Conservation (phyloP, 2,797 vertebrate species). For the Anguilla megastoma region DNA sequence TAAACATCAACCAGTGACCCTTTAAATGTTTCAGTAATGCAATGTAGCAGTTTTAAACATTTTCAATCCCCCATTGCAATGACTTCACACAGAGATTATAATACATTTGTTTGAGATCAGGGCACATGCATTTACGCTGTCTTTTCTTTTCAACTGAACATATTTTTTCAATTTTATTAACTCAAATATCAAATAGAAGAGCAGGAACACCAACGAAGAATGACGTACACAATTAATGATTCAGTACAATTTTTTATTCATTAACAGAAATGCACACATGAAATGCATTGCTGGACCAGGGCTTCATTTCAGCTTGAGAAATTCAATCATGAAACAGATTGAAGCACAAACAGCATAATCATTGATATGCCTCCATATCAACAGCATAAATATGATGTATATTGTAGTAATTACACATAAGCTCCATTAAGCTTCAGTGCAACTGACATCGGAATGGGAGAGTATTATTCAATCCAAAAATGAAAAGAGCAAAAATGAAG, state of each 20-base stretch:
- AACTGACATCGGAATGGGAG: not conserved
- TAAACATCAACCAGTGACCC: not conserved
- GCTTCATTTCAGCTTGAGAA: not conserved
- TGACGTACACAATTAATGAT: not conserved
- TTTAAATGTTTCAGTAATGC: not conserved
- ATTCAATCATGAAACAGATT: slow-evolving; percentile 28
- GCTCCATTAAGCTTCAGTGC: not conserved
- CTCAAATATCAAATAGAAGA: slow-evolving; percentile 46
- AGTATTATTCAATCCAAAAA: not conserved
- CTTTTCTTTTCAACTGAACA: slow-evolving; percentile 28
- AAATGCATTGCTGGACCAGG: slow-evolving; percentile 23
- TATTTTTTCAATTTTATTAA: slow-evolving; percentile 46
- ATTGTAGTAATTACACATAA: not conserved
- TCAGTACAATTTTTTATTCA: not conserved
- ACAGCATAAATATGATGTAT: not conserved
- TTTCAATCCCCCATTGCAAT: slow-evolving; percentile 48
- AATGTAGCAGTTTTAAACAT: slow-evolving; percentile 56
- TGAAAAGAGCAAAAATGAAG: not conserved
- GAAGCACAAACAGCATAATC: not conserved
- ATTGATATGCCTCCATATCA: not conserved
- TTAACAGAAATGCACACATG: slow-evolving; percentile 16
- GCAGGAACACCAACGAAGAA: slow-evolving; percentile 2
- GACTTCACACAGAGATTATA: slow-evolving; percentile 41
- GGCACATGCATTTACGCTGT: slow-evolving; percentile 30
- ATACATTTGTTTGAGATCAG: slow-evolving; percentile 29